A percentile compares a stretch with the other conserved stretches of the same genome.
Conservation (phyloP, 2,113 vertebrate species). For the Eclectus roratus region DNA sequence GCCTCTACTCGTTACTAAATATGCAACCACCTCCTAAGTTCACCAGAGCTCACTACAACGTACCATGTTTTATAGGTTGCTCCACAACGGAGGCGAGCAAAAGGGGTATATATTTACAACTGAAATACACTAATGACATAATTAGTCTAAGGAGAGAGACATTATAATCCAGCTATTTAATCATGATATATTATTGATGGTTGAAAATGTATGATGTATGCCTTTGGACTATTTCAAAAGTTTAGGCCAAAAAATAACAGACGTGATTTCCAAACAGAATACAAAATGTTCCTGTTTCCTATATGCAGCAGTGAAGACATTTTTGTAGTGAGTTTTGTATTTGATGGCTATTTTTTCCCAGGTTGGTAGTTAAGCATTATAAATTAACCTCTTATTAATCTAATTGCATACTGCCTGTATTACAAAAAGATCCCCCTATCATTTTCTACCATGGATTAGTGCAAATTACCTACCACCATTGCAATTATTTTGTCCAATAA, state of each 20-base stretch:
- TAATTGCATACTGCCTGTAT: not conserved
- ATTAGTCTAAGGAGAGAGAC: not conserved
- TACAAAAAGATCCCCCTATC: not conserved
- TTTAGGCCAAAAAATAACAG: not conserved
- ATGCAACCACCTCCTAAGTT: not conserved
- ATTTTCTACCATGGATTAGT: not conserved
- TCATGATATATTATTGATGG: not conserved
- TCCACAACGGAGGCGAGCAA: not conserved
- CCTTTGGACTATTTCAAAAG: not conserved
- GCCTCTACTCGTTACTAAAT: not conserved
- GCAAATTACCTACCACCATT: not conserved
- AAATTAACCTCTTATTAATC: not conserved
- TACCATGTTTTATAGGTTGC: not conserved
- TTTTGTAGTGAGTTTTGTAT: not conserved
- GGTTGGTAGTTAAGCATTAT: not conserved
- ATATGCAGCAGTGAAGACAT: not conserved
- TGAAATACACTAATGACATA: not conserved
- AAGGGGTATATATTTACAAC: not conserved
- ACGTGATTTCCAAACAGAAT: not conserved
- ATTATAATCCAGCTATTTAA: not conserved
- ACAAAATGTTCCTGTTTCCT: not conserved
- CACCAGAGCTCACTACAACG: not conserved
- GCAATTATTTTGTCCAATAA: not conserved
- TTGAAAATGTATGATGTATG: not conserved
- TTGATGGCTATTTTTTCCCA: not conserved